Evolutionary conservation across 2,888 invertebrate species (phyloP).

Genomic region (Harpagoxenus sublaevis): DNA sequence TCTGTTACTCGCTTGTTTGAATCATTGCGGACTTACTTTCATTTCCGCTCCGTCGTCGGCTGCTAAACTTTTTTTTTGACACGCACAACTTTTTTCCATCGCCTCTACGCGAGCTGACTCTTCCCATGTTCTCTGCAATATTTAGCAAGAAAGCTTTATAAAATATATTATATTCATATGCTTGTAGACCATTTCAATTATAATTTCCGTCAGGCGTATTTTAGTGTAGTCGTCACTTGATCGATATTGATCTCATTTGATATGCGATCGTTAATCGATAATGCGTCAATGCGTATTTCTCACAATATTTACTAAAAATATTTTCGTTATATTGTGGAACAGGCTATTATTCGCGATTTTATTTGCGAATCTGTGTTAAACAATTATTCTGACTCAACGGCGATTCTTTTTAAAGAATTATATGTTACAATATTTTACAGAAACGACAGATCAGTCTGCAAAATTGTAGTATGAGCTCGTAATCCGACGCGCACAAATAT

Average conservation of each 20-base stretch:
- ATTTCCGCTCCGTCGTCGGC: conserved; percentile 61
- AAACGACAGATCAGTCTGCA: not conserved
- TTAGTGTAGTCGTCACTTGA: not conserved
- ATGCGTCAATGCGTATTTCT: not conserved
- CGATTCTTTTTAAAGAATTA: conserved; percentile 2
- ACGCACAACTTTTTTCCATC: not conserved
- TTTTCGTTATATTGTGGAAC: conserved; percentile 2
- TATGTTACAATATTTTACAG: not conserved
- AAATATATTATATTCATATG: not conserved
- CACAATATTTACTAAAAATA: conserved; percentile 32
- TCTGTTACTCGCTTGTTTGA: conserved; percentile 65
- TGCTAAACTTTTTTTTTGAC: conserved; percentile 54
- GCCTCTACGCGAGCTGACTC: not conserved
- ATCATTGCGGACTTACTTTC: conserved; percentile 62
- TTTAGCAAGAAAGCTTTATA: conserved; percentile 9
- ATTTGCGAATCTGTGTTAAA: conserved; percentile 35
- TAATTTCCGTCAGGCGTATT: not conserved
- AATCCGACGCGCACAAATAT: not conserved
- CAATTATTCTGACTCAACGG: not conserved
- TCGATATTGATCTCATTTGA: not conserved
- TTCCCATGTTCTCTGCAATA: not conserved
- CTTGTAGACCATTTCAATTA: not conserved
- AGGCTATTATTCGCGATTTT: not conserved
- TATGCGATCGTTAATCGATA: not conserved
- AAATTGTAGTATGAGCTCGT: conserved; percentile 6